Conservation (phyloP, 2,797 vertebrate genomes). For the Coluber constrictor region DNA sequence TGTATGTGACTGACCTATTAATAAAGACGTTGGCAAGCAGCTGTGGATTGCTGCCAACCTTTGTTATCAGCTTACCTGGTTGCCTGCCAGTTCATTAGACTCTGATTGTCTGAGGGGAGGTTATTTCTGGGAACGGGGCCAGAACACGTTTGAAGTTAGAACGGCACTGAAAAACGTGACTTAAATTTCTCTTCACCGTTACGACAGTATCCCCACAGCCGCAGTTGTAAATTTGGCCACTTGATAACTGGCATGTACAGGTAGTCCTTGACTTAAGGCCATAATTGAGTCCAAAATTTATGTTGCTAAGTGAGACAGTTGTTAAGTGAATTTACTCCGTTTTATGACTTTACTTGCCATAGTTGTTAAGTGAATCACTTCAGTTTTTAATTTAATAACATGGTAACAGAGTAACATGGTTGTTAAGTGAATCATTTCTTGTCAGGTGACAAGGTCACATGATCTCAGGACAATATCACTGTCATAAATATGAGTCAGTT, state of each 20-base stretch:
- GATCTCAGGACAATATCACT: not conserved
- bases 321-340: not conserved
- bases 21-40: too few relatives aligned
- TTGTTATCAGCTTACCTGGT: too few relatives aligned
- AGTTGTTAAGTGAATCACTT: not conserved
- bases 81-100: too few relatives aligned
- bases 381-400: not conserved
- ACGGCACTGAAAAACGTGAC: not conserved
- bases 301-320: not conserved
- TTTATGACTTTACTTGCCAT: not conserved
- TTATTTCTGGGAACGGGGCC: too few relatives aligned
- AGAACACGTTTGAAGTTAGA: rapidly evolving
- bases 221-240: not conserved
- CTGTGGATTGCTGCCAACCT: too few relatives aligned
- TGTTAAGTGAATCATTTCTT: not conserved
- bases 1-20: too few relatives aligned
- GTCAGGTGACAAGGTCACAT: not conserved
- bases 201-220: not conserved
- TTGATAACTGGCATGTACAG: not conserved
- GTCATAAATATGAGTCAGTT: not conserved
- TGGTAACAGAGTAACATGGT: not conserved
- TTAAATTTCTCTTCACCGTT: not conserved
- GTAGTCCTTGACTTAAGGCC: not conserved
- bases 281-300: not conserved
- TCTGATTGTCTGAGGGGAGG: too few relatives aligned